Evolutionary conservation across 2,113 vertebrate genomes (phyloP).

Genomic region (Todiramphus chloris): DNA sequence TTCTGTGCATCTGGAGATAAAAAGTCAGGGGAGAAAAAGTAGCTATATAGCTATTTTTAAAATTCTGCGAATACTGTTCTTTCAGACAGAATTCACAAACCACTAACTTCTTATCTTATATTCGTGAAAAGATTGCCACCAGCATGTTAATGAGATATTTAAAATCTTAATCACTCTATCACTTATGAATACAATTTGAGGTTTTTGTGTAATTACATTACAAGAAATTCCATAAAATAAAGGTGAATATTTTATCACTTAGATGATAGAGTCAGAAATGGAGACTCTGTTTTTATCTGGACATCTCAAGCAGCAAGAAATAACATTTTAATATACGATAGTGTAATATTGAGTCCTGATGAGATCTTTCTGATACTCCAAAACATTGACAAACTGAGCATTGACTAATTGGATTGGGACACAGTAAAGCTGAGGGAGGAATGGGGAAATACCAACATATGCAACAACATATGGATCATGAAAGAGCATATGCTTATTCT

Average conservation of each 20-base stretch:
- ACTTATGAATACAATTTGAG: conserved; percentile 1
- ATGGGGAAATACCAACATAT: neutral
- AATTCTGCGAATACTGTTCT: conserved; percentile 8
- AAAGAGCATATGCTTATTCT: neutral
- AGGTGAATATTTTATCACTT: neutral
- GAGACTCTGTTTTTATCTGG: neutral
- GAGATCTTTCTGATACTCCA: neutral
- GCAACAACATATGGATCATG: neutral
- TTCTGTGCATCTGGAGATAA: conserved; percentile 45
- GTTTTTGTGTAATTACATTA: neutral
- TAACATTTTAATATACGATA: neutral
- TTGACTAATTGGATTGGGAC: neutral
- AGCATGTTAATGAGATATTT: conserved; percentile 15
- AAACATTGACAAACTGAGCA: neutral
- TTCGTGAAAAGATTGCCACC: conserved; percentile 22
- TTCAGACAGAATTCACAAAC: conserved; percentile 53
- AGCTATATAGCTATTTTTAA: neutral
- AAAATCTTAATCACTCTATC: conserved; percentile 26
- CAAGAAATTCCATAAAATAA: conserved; percentile 24
- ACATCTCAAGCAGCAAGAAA: neutral
- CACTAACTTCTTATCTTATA: conserved; percentile 32
- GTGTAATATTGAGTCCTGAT: neutral
- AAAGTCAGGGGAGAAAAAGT: neutral
- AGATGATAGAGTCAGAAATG: neutral
- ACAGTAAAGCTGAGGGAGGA: neutral